Conservation (phyloP, 2,797 vertebrate genomes). For the Hyperoplus lanceolatus region DNA sequence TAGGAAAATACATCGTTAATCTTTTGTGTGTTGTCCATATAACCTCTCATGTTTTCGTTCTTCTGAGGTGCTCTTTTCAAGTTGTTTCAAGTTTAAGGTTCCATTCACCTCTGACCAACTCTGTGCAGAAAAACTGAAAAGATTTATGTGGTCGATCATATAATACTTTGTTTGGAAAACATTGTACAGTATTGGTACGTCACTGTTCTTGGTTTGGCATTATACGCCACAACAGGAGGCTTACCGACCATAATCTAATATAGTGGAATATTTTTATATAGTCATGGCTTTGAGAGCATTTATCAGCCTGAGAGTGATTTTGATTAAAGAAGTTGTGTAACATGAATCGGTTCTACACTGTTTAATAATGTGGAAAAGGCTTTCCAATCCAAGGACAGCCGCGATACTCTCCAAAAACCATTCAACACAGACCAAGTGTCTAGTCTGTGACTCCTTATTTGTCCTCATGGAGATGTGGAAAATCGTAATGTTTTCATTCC, state of each 20-base stretch:
- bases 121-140: constrained; percentile 20
- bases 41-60: constrained; percentile 12
- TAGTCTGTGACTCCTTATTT: constrained; percentile 84
- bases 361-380: constrained; percentile 81
- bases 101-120: constrained; percentile 30
- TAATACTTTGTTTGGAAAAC: constrained; percentile 36
- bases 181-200: constrained; percentile 23
- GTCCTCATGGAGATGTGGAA: constrained; percentile 85
- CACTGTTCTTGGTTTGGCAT: constrained; percentile 48
- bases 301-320: constrained; percentile 61
- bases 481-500: constrained; percentile 86
- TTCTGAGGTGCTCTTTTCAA: constrained; percentile 13
- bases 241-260: constrained; percentile 55
- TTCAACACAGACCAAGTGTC: constrained; percentile 80
- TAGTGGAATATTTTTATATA: constrained; percentile 60
- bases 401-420: constrained; percentile 76
- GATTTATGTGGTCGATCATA: constrained; percentile 37
- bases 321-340: constrained; percentile 75
- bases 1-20: constrained; percentile 57
- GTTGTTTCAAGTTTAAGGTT: constrained; percentile 10
- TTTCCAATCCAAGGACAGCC: constrained; percentile 74
- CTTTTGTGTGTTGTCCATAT: constrained; percentile 18
- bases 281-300: constrained; percentile 69
- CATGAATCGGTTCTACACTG: constrained; percentile 66
- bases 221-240: constrained; percentile 42